Base-by-base conservation (phyloP, 2,797 vertebrate species). In the Rhinophrynus dorsalis region DNA sequence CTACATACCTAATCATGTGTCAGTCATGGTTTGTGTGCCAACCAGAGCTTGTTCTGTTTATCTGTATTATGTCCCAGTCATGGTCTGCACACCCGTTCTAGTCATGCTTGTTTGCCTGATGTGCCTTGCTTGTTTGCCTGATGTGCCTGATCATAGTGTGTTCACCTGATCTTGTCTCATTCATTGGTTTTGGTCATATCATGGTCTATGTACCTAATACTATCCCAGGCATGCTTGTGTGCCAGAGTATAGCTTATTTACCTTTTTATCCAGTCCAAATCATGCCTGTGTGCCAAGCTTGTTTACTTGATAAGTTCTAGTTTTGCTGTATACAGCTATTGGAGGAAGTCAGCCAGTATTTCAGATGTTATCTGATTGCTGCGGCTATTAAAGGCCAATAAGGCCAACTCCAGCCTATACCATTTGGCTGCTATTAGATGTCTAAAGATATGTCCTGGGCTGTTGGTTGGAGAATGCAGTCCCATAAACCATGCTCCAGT, bases 401-500 rank as follows among this genome's bases (percentile, higher is more conserved):
- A 52, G 42, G 26, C 40, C 20, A 62, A 20, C 47, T 23, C 32
- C 47, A 38, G 62, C 20, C 35, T 13, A 33, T 47, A 48, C 66
- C 63, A 65, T 38, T 67, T 51, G 48, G 24, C 32, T 42, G 13
- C 51, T 15, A 54, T 58, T 30, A 62, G 64, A 64, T 48, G 50
- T 11, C 58, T 20, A 26, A 13, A 23, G 26, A 35, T 44, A 61
- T 20, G 29, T 30, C 45, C 12, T 0, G 1, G 13, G 51, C 29
- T 35, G 29, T 40, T 57, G 52, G 38, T 44, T 78, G 77, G 80
- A 83, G 83, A 83, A 75, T 70, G 75, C 77, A 71, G 58, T 75
- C 79, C 78, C 68, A 69, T 77, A 78, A 75, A 80, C 57, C 18
- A 75, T 51, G 81, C 78, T 56, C 80, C 77, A 78, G 57, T 81